Evolutionary conservation across 2,888 invertebrate species (phyloP).

Genomic region (Mechanitis mazaeus): DNA sequence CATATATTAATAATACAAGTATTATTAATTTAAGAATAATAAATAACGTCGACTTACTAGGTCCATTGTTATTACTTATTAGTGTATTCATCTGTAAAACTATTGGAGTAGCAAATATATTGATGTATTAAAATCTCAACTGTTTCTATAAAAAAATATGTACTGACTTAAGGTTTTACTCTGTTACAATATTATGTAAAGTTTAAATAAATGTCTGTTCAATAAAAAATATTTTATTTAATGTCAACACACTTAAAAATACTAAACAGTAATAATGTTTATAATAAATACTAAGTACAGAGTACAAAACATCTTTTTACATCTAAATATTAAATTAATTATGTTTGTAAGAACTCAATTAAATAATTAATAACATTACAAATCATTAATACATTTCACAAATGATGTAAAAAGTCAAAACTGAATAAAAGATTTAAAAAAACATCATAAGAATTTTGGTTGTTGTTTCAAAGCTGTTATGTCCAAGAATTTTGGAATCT

Average conservation of each 20-base stretch:
- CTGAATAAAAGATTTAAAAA: conserved; percentile 20
- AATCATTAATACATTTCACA: too few species aligned
- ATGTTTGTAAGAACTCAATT: too few species aligned
- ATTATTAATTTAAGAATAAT: too few species aligned
- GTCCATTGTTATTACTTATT: not conserved
- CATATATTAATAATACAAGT: too few species aligned
- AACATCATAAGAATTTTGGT: conserved; percentile 77
- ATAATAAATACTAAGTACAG: too few species aligned
- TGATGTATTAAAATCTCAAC: conserved; percentile 10
- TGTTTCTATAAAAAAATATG: conserved; percentile 42
- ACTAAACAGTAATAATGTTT: conserved; percentile 16
- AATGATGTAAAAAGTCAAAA: conserved; percentile 18
- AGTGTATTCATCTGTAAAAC: not conserved
- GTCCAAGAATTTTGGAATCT: conserved; percentile 79
- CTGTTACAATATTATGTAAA: conserved; percentile 65
- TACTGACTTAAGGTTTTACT: conserved; percentile 44
- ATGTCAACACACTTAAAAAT: conserved; percentile 22
- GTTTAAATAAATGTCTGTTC: conserved; percentile 76
- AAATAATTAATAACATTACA: conserved; percentile 17
- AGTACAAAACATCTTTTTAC: not conserved
- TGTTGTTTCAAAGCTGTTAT: conserved; percentile 82
- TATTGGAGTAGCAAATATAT: conserved; percentile 4
- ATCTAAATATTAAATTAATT: conserved; percentile 11
- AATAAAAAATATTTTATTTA: conserved; percentile 44
- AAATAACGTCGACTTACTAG: too few species aligned